Conservation (phyloP, 1,140 invertebrate species). For the Drosophila sechellia region DNA sequence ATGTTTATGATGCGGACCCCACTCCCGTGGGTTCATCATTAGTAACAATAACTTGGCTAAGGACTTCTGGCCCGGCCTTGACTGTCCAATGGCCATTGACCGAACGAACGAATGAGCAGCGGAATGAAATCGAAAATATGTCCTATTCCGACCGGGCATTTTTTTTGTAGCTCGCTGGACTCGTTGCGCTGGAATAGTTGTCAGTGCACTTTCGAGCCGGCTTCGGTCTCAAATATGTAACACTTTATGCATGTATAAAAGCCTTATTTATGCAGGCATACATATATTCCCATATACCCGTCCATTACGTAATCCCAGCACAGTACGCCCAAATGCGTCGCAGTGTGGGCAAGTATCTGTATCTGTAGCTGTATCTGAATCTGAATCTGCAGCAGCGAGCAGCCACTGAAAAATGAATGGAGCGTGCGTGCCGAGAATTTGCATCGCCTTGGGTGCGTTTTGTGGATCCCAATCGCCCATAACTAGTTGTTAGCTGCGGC, state of each 20-base stretch:
- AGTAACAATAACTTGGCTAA: constrained; percentile 65
- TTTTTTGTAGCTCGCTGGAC: constrained; percentile 15
- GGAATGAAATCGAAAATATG: constrained; percentile 41
- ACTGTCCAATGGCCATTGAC: constrained; percentile 55
- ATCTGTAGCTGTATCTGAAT: constrained; percentile 21
- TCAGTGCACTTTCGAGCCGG: constrained; percentile 77
- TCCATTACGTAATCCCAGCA: constrained; percentile 69
- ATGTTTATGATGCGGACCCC: constrained; percentile 12
- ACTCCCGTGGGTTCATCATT: constrained; percentile 42
- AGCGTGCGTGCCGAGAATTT: constrained; percentile 67
- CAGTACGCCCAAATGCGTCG: constrained; percentile 71
- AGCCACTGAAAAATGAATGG: constrained; percentile 30
- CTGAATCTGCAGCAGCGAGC: constrained; percentile 6
- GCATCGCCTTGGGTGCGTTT: constrained; percentile 60
- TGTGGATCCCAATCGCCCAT: constrained; percentile 50
- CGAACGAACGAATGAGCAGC: constrained; percentile 3
- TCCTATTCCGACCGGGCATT: constrained; percentile 10
- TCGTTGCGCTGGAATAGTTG: constrained; percentile 70
- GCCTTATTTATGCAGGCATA: constrained; percentile 36
- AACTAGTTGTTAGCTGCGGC: constrained; percentile 52
- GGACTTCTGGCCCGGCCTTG: constrained; percentile 60
- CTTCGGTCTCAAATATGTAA: constrained; percentile 65
- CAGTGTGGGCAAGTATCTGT: constrained; percentile 37
- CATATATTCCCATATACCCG: constrained; percentile 14
- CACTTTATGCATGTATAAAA: constrained; percentile 70